phyloP scores from a whole-genome alignment of 2,797 vertebrate genomes.

The Gorsachius magnificus region DNA sequence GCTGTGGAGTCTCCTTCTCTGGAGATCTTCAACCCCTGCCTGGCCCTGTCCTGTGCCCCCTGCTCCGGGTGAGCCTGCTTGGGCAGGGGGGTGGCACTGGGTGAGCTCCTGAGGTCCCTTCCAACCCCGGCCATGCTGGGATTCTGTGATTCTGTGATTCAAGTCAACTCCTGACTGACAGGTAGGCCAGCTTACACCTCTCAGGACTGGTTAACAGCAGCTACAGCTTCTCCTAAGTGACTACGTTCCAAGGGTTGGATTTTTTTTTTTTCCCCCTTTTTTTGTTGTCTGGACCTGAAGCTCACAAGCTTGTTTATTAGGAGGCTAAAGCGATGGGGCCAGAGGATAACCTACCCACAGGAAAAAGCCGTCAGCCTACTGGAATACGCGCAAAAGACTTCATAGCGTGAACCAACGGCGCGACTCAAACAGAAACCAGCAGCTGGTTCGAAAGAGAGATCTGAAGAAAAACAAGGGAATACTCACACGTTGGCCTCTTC shows the following conservation, averaged over 20 bases:
- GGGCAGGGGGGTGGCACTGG: no score
- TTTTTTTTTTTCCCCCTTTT: background rate
- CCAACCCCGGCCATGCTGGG: no score
- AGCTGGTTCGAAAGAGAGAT: background rate
- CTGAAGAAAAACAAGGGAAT: fast-evolving
- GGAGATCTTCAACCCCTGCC: no score
- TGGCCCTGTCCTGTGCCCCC: no score
- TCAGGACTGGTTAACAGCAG: background rate
- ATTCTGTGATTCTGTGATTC: no score
- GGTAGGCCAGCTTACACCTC: background rate
- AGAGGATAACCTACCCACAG: background rate
- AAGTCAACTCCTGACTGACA: background rate
- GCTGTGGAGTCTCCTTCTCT: no score
- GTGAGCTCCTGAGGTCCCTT: no score
- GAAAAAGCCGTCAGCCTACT: background rate
- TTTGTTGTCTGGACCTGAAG: background rate
- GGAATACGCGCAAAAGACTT: fast-evolving
- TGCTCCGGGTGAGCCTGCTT: no score
- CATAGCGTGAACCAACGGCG: fast-evolving
- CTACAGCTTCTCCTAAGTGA: fast-evolving
- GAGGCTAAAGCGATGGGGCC: background rate
- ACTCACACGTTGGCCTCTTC: constrained; percentile 83
- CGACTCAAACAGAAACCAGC: background rate
- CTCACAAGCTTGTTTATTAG: background rate
- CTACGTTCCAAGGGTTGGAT: no score